Evolutionary conservation across 2,797 vertebrate genomes (phyloP).

Genomic region (Euphonia xanthogaster): DNA sequence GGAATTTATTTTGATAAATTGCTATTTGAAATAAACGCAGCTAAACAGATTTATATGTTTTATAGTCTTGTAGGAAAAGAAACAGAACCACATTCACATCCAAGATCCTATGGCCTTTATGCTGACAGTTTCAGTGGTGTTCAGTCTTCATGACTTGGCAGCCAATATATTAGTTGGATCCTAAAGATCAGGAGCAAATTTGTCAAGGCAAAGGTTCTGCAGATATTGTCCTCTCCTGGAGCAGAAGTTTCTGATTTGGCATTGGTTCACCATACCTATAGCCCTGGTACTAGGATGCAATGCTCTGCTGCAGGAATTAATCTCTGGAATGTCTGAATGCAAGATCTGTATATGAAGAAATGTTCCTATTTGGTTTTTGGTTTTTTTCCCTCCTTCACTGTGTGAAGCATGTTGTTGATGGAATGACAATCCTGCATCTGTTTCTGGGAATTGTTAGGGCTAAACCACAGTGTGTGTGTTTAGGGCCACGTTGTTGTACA

Average conservation of each 20-base stretch:
- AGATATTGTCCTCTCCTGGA: not conserved
- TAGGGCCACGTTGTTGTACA: not conserved
- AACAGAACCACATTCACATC: fast-evolving
- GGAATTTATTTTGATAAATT: not conserved
- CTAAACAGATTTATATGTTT: not conserved
- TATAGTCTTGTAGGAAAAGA: not conserved
- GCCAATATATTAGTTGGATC: not conserved
- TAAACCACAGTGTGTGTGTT: not conserved
- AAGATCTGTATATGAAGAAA: not conserved
- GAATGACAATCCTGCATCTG: not conserved
- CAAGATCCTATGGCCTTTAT: not conserved
- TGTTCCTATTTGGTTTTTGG: not conserved
- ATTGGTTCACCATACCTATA: fast-evolving
- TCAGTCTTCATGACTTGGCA: not conserved
- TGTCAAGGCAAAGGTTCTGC: not conserved
- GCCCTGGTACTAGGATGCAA: not conserved
- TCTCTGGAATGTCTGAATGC: not conserved
- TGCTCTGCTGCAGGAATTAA: not conserved
- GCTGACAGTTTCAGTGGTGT: not conserved
- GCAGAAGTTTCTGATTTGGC: not conserved
- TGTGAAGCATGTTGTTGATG: not conserved
- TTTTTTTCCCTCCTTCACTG: not conserved
- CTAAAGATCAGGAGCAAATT: not conserved
- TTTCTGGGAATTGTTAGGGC: not conserved
- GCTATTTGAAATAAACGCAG: not conserved